phyloP scores from a whole-genome alignment of 1,140 invertebrate genomes.

The Chlorops oryzae region DNA sequence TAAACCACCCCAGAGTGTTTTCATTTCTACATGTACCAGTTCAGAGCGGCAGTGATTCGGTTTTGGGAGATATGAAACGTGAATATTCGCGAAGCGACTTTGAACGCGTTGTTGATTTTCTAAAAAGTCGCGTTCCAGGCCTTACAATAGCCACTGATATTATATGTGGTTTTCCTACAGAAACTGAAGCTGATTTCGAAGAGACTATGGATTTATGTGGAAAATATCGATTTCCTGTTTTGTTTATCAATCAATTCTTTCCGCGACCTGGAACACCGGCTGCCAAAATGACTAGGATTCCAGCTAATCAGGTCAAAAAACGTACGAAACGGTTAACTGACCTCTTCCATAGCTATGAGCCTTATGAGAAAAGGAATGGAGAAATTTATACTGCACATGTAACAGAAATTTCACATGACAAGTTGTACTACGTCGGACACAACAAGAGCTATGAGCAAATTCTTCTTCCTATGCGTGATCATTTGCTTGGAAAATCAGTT shows the following conservation, averaged over 20 bases:
- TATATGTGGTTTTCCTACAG: slow-evolving; percentile 97
- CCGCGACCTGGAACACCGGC: slow-evolving; percentile 93
- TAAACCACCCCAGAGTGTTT: slow-evolving; percentile 86
- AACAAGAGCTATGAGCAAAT: slow-evolving; percentile 97
- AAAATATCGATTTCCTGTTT: slow-evolving; percentile 85
- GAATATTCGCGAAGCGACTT: slow-evolving; percentile 90
- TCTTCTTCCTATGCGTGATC: slow-evolving; percentile 69
- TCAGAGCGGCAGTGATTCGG: slow-evolving; percentile 90
- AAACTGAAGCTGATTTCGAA: slow-evolving; percentile 86
- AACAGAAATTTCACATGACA: slow-evolving; percentile 89
- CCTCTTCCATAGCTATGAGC: slow-evolving; percentile 85
- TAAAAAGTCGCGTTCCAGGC: slow-evolving; percentile 62
- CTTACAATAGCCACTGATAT: slow-evolving; percentile 96
- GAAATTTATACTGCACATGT: slow-evolving; percentile 77
- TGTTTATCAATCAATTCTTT: slow-evolving; percentile 98
- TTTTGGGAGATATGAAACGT: slow-evolving; percentile 92
- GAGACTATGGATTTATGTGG: slow-evolving; percentile 79
- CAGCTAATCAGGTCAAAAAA: slow-evolving; percentile 80
- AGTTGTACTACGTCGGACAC: slow-evolving; percentile 85
- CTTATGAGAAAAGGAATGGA: slow-evolving; percentile 74
- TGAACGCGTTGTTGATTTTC: slow-evolving; percentile 78
- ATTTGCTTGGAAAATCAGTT: slow-evolving; percentile 77
- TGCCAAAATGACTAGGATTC: slow-evolving; percentile 73
- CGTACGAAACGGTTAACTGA: slow-evolving; percentile 84
- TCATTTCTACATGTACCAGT: slow-evolving; percentile 95